These are phyloP conservation scores for Apeltes quadracus DNA, from an alignment of 2,113 vertebrate genomes.

Conservation along the genomic window DNA sequence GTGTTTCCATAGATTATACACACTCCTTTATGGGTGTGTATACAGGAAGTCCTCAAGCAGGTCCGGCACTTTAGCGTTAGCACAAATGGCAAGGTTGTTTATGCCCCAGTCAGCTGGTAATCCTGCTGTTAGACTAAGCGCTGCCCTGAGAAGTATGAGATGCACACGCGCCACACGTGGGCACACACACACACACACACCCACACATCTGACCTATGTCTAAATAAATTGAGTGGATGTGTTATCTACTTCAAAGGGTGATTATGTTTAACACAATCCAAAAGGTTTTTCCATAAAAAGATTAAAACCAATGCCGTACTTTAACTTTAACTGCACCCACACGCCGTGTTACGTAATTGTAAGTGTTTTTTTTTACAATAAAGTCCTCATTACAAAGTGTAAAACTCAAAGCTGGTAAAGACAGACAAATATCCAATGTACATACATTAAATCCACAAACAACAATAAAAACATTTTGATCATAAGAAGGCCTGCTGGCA, in stretches of 20 bases:
- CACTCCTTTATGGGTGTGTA: conserved; percentile 78
- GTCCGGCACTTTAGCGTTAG: conserved; percentile 72
- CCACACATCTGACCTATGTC: not conserved
- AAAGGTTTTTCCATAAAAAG: not conserved
- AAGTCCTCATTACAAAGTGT: not conserved
- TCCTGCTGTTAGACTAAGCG: conserved; percentile 61
- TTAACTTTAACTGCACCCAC: not conserved
- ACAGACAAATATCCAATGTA: not conserved
- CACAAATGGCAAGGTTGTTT: conserved; percentile 72
- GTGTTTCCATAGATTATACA: conserved; percentile 84
- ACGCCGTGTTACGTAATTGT: not conserved
- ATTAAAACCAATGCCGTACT: not conserved
- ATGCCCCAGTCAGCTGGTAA: conserved; percentile 73
- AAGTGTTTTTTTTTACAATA: not conserved
- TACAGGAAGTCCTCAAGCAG: conserved; percentile 70
- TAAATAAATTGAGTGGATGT: conserved; percentile 21
- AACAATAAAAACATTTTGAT: conserved; percentile 1
- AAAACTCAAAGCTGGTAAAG: not conserved
- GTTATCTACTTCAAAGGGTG: conserved; percentile 18
- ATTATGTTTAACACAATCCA: not conserved
- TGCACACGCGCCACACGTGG: not conserved
- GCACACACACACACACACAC: conserved; percentile 13
- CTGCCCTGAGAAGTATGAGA: conserved; percentile 45
- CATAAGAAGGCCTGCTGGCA: conserved; percentile 51
- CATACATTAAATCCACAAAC: too few relatives aligned